These are phyloP conservation scores for Prenolepis imparis DNA, from an alignment of 2,888 invertebrate genomes.

Conservation along the genomic window DNA sequence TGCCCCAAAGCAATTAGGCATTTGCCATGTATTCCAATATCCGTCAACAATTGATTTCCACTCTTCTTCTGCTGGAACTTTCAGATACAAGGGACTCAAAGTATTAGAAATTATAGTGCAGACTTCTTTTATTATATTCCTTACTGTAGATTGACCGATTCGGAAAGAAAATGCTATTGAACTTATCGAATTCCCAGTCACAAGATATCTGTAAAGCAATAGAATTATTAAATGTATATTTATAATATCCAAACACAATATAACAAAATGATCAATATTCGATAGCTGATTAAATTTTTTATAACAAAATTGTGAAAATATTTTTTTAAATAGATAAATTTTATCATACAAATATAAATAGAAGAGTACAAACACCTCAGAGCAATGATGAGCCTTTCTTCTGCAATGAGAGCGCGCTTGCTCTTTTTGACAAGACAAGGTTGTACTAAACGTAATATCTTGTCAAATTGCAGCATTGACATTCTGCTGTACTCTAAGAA, in stretches of 20 bases:
- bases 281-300: no score
- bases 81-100: not conserved
- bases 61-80: not conserved
- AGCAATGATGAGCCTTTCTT: not conserved
- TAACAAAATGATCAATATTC: not conserved
- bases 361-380: not conserved
- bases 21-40: slow-evolving; percentile 18
- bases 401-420: not conserved
- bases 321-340: not conserved
- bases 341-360: not conserved
- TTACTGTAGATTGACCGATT: not conserved
- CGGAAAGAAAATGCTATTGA: slow-evolving; percentile 6
- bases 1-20: slow-evolving; percentile 28
- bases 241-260: not conserved
- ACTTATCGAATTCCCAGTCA: not conserved
- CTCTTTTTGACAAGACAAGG: not conserved
- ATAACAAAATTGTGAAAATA: not conserved
- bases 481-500: not conserved
- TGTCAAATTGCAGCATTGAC: not conserved
- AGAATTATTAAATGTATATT: not conserved
- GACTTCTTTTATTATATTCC: slow-evolving; percentile 12
- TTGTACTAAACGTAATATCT: not conserved
- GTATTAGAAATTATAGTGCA: not conserved
- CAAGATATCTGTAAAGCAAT: not conserved
- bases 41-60: not conserved